Evolutionary conservation across 1,140 invertebrate genomes (phyloP).

Genomic region (Drosophila quadrilineata): DNA sequence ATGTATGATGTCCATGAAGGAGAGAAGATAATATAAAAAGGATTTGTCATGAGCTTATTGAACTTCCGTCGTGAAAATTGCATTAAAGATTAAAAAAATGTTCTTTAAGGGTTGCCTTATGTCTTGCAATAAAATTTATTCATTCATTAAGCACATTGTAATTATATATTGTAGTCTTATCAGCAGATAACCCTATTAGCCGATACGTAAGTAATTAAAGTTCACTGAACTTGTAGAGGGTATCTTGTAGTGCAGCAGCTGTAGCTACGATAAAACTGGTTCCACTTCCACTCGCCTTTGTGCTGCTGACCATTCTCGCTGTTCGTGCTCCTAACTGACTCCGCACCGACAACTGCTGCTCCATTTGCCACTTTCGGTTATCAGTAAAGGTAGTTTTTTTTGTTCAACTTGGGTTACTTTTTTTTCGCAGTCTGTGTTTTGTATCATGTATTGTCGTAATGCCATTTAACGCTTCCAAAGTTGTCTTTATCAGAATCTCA

Average conservation of each 20-base stretch:
- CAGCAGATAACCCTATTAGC: too few species aligned
- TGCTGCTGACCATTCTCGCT: not conserved
- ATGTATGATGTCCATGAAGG: not conserved
- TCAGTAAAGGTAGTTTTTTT: constrained; percentile 37
- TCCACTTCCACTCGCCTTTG: not conserved
- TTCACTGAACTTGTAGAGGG: not conserved
- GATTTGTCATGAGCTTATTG: too few species aligned
- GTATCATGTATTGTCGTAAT: constrained; percentile 21
- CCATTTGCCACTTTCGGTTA: constrained; percentile 44
- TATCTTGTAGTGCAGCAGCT: not conserved
- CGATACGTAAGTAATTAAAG: too few species aligned
- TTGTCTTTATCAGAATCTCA: constrained; percentile 64
- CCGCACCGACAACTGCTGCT: constrained; percentile 5
- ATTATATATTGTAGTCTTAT: too few species aligned
- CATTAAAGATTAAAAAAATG: too few species aligned
- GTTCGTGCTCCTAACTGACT: not conserved
- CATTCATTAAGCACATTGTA: too few species aligned
- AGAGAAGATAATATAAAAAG: too few species aligned
- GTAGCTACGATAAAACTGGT: not conserved
- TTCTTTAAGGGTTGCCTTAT: too few species aligned
- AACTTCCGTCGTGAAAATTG: too few species aligned
- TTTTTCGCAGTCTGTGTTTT: too few species aligned
- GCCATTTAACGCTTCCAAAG: constrained; percentile 25
- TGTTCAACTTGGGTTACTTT: too few species aligned
- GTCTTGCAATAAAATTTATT: too few species aligned